Conservation (phyloP, 2,113 vertebrate genomes). For the Ellobius talpinus region DNA sequence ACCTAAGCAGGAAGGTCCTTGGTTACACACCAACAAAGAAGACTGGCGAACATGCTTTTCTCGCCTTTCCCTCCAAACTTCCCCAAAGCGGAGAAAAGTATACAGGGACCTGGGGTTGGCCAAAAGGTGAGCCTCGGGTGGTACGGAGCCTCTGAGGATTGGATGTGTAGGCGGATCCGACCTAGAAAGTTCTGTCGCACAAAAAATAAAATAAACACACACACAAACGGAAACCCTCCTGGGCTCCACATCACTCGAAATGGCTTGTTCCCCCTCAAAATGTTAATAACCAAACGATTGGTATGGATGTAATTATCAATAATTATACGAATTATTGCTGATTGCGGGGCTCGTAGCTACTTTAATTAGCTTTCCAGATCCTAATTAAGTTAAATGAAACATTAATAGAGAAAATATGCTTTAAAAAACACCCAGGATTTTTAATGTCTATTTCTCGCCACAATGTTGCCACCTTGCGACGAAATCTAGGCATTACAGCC, state of each 20-base stretch:
- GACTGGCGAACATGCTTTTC: neutral
- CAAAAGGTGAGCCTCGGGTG: neutral
- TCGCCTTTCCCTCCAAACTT: neutral
- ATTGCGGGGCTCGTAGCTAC: slow-evolving; percentile 83
- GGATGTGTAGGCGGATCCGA: neutral
- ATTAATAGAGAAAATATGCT: slow-evolving; percentile 86
- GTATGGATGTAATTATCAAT: slow-evolving; percentile 85
- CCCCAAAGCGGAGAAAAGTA: neutral
- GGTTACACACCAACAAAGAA: neutral
- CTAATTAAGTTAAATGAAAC: slow-evolving; percentile 88
- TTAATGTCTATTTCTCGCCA: slow-evolving; percentile 71
- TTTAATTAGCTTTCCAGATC: slow-evolving; percentile 87
- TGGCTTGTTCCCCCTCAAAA: slow-evolving; percentile 58
- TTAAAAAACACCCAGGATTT: slow-evolving; percentile 66
- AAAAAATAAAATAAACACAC: slow-evolving; percentile 1
- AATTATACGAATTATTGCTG: slow-evolving; percentile 86
- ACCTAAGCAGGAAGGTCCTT: neutral
- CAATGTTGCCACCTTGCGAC: slow-evolving; percentile 83
- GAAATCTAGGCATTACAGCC: slow-evolving; percentile 18
- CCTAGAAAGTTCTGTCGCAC: neutral
- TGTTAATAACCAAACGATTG: slow-evolving; percentile 82
- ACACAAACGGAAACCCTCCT: slow-evolving; percentile 17
- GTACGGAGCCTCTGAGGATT: neutral
- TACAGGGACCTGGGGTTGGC: neutral
- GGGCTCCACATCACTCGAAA: slow-evolving; percentile 47